Conservation (phyloP, 2,888 invertebrate species). For the Pedicia rivosa region DNA sequence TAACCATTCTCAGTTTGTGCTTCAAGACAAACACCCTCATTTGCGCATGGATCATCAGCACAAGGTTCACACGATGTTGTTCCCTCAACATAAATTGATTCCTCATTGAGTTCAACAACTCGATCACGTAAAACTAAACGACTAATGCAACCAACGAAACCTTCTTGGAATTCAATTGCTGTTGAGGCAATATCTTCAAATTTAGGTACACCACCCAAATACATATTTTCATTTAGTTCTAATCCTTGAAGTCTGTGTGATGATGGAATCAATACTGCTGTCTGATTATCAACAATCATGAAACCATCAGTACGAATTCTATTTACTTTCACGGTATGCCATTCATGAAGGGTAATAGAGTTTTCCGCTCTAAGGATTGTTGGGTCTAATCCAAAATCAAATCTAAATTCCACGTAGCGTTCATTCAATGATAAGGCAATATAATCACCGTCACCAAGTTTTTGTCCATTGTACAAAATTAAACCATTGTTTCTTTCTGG, state of each 20-base stretch:
- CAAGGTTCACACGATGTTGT: conserved; percentile 73
- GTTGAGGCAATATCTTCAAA: conserved; percentile 42
- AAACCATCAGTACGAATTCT: conserved; percentile 46
- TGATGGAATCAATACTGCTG: conserved; percentile 43
- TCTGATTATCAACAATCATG: conserved; percentile 62
- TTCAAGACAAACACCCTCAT: conserved; percentile 77
- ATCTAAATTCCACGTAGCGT: conserved; percentile 59
- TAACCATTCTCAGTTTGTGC: conserved; percentile 63
- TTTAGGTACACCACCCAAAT: conserved; percentile 69
- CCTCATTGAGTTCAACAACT: conserved; percentile 54
- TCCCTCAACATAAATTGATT: conserved; percentile 47
- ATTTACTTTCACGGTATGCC: conserved; percentile 76
- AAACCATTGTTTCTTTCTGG: conserved; percentile 51
- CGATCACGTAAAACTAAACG: conserved; percentile 57
- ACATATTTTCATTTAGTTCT: conserved; percentile 64
- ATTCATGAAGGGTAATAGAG: conserved; percentile 55
- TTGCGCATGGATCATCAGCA: conserved; percentile 56
- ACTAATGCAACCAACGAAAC: conserved; percentile 86
- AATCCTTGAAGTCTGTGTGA: conserved; percentile 49
- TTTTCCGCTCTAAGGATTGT: conserved; percentile 51
- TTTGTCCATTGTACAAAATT: conserved; percentile 73
- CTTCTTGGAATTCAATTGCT: conserved; percentile 37
- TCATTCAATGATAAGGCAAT: conserved; percentile 63
- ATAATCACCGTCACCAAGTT: conserved; percentile 57
- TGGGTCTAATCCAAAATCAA: conserved; percentile 64